Evolutionary conservation across 2,888 invertebrate species (phyloP), one percentile per base, ranked within the genome.

Genomic region (Cotesia congregata): DNA sequence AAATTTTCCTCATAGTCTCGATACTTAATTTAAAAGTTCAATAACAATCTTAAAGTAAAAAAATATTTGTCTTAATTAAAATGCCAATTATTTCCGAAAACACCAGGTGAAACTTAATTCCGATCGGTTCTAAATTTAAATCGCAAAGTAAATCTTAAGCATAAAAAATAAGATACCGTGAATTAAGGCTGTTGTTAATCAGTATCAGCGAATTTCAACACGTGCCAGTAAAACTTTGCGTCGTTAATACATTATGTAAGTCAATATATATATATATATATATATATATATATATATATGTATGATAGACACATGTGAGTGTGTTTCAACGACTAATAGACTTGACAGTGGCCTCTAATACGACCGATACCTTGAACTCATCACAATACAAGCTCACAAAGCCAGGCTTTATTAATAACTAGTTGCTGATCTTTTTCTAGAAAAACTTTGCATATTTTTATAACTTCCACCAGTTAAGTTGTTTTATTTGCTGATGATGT

Each of bases 331-430:
- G 41, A 15, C 59, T 64, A 64, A 68, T 64, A 72, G 72, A 67
- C 74, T 80, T 76, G 72, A 76, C 72, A 76, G 71, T 76, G 72
- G 76, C 72, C 72, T 76, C 76, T 72, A 50, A 50, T 50, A 65
- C 67, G 15, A 71, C 17, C 59, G 68, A 76, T 72, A 67, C 76
- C 76, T 76, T 76, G 76, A 76, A 76, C 76, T 75, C 71, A 71
- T 76, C 76, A 76, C 50, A 50, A 50, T 50, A 50, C 50, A 50
- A 50, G 50, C 50, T 75, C 60, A 70, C 40, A 40, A 72, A 62
- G 17, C 41, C 20, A 67, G 61, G 67, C 61, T 76, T 76, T 76
- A 76, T 76, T 60, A 61, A 76, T 76, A 76, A 67, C 61, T n/a
- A 59, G 59, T 41, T 12, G 60, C 60, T 67, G 20, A 67, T 62